phyloP scores from a whole-genome alignment of 2,888 invertebrate genomes.

The Limnephilus marmoratus region DNA sequence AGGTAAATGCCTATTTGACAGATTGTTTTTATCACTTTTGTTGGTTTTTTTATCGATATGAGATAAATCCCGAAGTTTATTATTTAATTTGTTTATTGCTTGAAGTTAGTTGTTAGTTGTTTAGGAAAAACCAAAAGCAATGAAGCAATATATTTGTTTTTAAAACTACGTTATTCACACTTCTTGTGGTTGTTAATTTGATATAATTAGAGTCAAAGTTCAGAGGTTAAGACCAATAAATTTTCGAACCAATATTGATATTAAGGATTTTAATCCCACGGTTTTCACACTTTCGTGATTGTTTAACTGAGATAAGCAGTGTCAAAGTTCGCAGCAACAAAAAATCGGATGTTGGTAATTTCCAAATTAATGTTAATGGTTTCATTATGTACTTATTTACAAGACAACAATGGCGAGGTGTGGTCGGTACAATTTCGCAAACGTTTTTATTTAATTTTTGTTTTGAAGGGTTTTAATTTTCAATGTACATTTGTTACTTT shows the following conservation, averaged over 20 bases:
- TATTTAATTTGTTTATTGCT: too few species aligned
- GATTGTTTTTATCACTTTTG: too few species aligned
- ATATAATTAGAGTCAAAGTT: not conserved
- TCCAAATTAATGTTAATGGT: not conserved
- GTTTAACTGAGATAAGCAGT: not conserved
- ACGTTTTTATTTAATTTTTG: not conserved
- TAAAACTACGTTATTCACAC: not conserved
- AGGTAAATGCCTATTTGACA: too few species aligned
- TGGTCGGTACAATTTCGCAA: not conserved
- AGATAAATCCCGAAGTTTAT: too few species aligned
- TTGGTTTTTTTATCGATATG: too few species aligned
- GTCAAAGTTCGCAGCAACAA: not conserved
- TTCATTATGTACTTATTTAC: not conserved
- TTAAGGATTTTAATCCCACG: not conserved
- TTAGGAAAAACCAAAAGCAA: too few species aligned
- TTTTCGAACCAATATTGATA: not conserved
- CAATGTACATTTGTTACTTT: too few species aligned
- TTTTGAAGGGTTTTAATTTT: too few species aligned
- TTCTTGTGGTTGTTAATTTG: not conserved
- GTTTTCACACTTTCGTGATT: slow-evolving; percentile 2
- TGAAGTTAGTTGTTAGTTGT: too few species aligned
- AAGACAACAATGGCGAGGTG: not conserved
- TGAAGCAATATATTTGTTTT: not conserved
- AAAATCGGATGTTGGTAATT: not conserved
- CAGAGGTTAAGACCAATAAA: not conserved